phyloP scores from a whole-genome alignment of 2,888 invertebrate genomes.

The Loripinus fragilis region DNA sequence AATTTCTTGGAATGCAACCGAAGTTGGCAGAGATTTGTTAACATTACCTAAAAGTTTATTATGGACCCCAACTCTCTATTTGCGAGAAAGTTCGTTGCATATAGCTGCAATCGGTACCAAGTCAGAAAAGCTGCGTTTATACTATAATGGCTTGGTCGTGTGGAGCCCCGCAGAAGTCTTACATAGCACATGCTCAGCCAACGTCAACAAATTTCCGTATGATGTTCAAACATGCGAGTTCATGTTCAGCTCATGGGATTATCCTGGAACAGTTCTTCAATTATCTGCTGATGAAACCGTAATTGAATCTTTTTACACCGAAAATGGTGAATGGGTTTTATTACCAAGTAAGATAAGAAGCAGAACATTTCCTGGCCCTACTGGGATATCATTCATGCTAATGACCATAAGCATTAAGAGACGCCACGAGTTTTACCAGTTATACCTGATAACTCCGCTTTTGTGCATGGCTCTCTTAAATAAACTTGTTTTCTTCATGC shows the following conservation, averaged over 20 bases:
- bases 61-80: slow-evolving; percentile 43
- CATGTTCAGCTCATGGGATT: slow-evolving; percentile 2
- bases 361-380: neutral
- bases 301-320: neutral
- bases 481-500: slow-evolving; percentile 48
- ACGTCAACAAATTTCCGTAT: slow-evolving; percentile 49
- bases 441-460: slow-evolving; percentile 45
- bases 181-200: slow-evolving; percentile 33
- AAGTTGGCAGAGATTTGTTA: slow-evolving; percentile 27
- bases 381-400: neutral
- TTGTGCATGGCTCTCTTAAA: slow-evolving; percentile 34
- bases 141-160: slow-evolving; percentile 21
- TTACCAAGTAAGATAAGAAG: neutral
- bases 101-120: slow-evolving; percentile 20
- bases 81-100: slow-evolving; percentile 26
- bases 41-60: slow-evolving; percentile 24
- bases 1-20: neutral
- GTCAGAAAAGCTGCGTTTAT: slow-evolving; percentile 12
- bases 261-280: neutral
- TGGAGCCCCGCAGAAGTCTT: slow-evolving; percentile 35
- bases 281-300: neutral
- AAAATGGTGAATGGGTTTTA: slow-evolving; percentile 39
- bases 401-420: slow-evolving; percentile 30
- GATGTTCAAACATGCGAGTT: slow-evolving; percentile 43
- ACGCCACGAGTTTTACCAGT: slow-evolving; percentile 32